phyloP scores from a whole-genome alignment of 2,888 invertebrate genomes.

The Eilema sororculum region DNA sequence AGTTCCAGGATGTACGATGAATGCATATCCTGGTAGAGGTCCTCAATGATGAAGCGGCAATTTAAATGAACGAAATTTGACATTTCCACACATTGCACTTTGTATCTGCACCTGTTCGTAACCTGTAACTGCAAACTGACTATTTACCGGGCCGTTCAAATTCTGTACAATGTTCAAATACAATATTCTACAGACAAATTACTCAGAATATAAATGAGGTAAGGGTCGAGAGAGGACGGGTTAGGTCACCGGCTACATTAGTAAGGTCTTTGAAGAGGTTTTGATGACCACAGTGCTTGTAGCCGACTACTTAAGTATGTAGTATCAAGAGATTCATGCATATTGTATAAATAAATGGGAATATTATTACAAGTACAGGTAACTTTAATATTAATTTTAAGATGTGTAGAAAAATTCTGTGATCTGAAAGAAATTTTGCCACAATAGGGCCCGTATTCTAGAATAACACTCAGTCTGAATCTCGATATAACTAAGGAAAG shows the following conservation, averaged over 20 bases:
- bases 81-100: not conserved
- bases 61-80: not conserved
- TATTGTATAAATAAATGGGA: conserved; percentile 3
- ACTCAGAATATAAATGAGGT: conserved; percentile 15
- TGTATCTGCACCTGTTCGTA: not conserved
- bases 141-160: not conserved
- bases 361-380: not conserved
- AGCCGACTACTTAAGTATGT: conserved; percentile 13
- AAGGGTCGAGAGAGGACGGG: conserved; percentile 8
- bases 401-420: not conserved
- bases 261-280: conserved; percentile 6
- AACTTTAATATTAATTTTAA: not conserved
- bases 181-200: conserved; percentile 8
- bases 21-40: too few relatives aligned
- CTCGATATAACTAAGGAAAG: too few relatives aligned
- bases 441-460: too few relatives aligned
- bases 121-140: conserved; percentile 1
- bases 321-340: conserved; percentile 9
- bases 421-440: not conserved
- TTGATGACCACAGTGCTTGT: conserved; percentile 11
- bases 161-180: not conserved
- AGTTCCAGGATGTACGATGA: too few relatives aligned
- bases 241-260: conserved; percentile 15
- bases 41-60: too few relatives aligned
- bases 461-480: too few relatives aligned